phyloP scores from a whole-genome alignment of 2,113 vertebrate genomes.

The Channa maculata region DNA sequence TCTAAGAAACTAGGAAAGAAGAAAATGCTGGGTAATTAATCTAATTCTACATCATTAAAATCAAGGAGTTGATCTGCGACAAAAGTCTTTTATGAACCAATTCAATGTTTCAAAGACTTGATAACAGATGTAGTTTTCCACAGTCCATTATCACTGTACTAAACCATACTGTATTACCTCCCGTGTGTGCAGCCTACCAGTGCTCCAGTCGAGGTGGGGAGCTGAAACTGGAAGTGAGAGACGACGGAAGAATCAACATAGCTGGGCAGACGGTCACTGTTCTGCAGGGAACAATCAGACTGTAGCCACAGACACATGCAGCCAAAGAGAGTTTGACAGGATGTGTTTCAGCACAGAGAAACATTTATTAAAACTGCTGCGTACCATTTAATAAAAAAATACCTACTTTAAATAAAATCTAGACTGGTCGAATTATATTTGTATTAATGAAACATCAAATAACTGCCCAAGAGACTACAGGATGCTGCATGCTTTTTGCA shows the following conservation, averaged over 20 bases:
- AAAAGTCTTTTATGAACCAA: too few relatives aligned
- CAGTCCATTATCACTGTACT: not conserved
- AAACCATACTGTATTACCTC: too few relatives aligned
- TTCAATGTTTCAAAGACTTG: too few relatives aligned
- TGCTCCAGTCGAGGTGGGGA: constrained; percentile 91
- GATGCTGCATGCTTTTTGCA: too few relatives aligned
- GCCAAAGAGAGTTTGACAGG: too few relatives aligned
- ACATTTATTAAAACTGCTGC: too few relatives aligned
- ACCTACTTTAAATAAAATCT: too few relatives aligned
- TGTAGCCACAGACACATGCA: constrained; percentile 67
- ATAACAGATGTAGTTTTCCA: not conserved
- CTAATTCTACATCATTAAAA: not conserved
- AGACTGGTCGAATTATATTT: too few relatives aligned
- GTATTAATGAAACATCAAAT: too few relatives aligned
- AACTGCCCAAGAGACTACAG: too few relatives aligned
- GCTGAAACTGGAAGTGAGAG: constrained; percentile 83
- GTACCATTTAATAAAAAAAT: too few relatives aligned
- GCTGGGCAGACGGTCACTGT: constrained; percentile 81
- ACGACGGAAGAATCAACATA: constrained; percentile 86
- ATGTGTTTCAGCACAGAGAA: too few relatives aligned
- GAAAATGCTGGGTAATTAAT: constrained; percentile 87
- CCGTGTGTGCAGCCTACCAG: constrained; percentile 85
- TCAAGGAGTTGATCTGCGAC: not conserved
- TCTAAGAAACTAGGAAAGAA: constrained; percentile 90
- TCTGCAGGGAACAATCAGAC: constrained; percentile 84